Conservation (phyloP, 2,113 vertebrate genomes). For the Oncorhynchus tshawytscha region DNA sequence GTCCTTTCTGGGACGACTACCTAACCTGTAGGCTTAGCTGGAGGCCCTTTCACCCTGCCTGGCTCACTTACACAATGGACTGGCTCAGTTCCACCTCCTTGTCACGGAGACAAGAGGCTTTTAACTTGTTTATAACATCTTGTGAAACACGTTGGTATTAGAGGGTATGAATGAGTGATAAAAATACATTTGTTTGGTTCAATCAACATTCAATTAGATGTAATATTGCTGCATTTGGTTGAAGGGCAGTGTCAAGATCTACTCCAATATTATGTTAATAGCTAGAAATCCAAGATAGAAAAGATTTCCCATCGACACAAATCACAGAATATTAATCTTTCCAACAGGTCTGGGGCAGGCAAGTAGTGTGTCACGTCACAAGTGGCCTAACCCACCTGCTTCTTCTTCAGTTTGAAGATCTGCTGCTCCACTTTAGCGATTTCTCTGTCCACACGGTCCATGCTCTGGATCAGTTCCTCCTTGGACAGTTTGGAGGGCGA, state of each 20-base stretch:
- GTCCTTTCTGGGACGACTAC: too few species aligned
- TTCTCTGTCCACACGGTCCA: conserved; percentile 97
- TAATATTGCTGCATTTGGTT: too few species aligned
- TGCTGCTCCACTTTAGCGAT: conserved; percentile 99
- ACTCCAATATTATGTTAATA: not conserved
- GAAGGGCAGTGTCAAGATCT: not conserved
- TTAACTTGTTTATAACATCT: too few species aligned
- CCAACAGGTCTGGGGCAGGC: conserved; percentile 9
- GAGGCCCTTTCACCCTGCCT: too few species aligned
- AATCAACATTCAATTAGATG: too few species aligned
- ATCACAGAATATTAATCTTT: conserved; percentile 3
- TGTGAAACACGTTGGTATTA: too few species aligned
- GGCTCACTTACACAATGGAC: not conserved
- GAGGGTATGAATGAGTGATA: too few species aligned
- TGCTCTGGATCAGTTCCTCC: conserved; percentile 98
- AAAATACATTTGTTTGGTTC: too few species aligned
- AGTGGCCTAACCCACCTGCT: conserved; percentile 80
- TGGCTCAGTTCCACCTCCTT: too few species aligned
- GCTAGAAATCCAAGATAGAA: not conserved
- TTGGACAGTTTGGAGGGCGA: conserved; percentile 98
- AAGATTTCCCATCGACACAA: not conserved
- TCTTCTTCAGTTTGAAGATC: conserved; percentile 97
- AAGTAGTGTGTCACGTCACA: not conserved
- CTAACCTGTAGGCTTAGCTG: too few species aligned
- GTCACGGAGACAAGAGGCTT: too few species aligned